Conservation (phyloP, 1,140 invertebrate species). For the Ladona fulva region DNA sequence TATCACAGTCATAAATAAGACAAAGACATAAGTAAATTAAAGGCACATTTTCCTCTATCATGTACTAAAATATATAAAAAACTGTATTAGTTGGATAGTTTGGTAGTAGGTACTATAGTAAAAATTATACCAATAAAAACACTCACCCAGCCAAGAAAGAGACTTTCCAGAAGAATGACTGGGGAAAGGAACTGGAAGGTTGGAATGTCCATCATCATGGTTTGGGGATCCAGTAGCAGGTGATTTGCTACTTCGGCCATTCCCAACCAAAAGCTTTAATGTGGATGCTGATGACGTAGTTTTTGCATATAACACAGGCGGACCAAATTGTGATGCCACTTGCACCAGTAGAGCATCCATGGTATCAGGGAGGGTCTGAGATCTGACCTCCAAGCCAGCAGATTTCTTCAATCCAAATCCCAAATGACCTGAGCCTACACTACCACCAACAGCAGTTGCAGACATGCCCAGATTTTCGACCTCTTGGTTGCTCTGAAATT, state of each 20-base stretch:
- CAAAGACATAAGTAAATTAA: no score
- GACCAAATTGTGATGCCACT: constrained; percentile 16
- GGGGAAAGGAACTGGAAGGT: neutral
- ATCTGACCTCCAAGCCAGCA: constrained; percentile 10
- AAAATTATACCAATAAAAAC: no score
- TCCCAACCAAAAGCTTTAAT: constrained; percentile 16
- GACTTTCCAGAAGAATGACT: neutral
- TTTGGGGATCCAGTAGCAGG: neutral
- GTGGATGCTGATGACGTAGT: constrained; percentile 18
- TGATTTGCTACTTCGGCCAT: neutral
- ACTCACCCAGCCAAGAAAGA: no score
- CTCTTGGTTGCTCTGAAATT: constrained; percentile 13
- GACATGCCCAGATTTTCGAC: constrained; percentile 2
- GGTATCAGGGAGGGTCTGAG: constrained; percentile 16
- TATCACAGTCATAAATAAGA: no score
- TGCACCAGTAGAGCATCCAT: constrained; percentile 12
- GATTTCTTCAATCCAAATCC: neutral
- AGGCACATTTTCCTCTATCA: no score
- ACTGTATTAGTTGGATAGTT: no score
- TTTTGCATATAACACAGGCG: constrained; percentile 19
- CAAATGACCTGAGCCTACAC: neutral
- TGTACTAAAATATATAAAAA: no score
- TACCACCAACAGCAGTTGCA: neutral
- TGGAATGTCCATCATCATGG: neutral
- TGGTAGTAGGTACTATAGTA: no score